Conservation (phyloP, 53 echinoderm and acorn worm species). For the Luidia sarsii region DNA sequence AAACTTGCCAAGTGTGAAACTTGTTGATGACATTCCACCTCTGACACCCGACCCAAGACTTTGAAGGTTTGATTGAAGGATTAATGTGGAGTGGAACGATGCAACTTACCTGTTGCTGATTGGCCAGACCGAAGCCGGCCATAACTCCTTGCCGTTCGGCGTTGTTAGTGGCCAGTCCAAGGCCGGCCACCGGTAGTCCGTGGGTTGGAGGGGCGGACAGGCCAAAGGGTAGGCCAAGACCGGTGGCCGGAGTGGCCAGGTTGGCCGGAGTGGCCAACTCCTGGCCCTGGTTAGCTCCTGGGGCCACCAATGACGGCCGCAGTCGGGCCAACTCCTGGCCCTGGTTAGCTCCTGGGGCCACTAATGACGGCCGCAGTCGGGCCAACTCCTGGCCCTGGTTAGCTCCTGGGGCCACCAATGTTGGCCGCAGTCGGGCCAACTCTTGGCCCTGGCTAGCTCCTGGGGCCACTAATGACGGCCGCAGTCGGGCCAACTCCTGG, state of each 20-base stretch:
- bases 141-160: conserved; percentile 36
- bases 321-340: conserved; percentile 22
- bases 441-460: conserved; percentile 15
- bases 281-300: conserved; percentile 36
- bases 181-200: conserved; percentile 4
- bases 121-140: conserved; percentile 30
- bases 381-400: conserved; percentile 30
- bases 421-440: no score
- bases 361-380: conserved; percentile 21
- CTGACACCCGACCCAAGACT: no score
- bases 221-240: conserved; percentile 37
- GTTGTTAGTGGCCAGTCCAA: conserved; percentile 18
- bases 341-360: neutral
- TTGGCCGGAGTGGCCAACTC: no score
- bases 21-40: no score
- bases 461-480: conserved; percentile 6
- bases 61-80: no score
- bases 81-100: no score
- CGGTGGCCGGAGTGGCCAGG: conserved; percentile 53
- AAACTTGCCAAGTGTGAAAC: no score
- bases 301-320: no score
- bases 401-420: conserved; percentile 32
- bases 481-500: conserved; percentile 32
- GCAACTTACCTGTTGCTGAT: conserved; percentile 9
- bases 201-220: conserved; percentile 22